These are phyloP conservation scores for Etheostoma nigrum DNA, from an alignment of 2,797 vertebrate species.

Conservation along the genomic window DNA sequence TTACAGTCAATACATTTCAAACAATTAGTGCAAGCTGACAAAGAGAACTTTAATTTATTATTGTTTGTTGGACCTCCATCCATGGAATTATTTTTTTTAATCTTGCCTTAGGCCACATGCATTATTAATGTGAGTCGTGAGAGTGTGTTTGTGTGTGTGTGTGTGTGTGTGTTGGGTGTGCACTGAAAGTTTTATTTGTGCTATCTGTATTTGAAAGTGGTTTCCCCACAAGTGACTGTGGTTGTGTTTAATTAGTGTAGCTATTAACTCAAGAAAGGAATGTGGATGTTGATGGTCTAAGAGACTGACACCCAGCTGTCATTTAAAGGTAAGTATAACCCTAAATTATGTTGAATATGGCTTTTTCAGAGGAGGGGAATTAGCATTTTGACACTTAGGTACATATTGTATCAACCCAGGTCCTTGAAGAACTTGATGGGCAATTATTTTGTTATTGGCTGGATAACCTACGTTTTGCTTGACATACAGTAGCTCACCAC, in stretches of 20 bases:
- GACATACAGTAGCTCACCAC: not conserved
- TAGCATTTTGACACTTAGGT: not conserved
- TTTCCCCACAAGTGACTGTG: not conserved
- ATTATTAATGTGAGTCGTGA: constrained; percentile 9
- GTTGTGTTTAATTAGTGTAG: constrained; percentile 11
- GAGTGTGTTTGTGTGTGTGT: not conserved
- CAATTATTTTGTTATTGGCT: not conserved
- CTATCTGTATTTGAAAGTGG: not conserved
- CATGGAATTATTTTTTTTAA: constrained; percentile 10
- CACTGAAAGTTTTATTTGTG: constrained; percentile 10
- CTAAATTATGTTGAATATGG: not conserved
- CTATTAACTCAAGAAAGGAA: not conserved
- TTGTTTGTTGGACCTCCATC: constrained; percentile 7
- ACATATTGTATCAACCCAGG: not conserved
- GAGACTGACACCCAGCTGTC: not conserved
- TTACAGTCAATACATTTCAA: constrained; percentile 1
- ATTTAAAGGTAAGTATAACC: not conserved
- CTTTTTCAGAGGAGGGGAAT: not conserved
- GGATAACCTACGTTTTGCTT: not conserved
- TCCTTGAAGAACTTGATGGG: not conserved
- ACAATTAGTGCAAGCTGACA: constrained; percentile 19
- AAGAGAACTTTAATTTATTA: constrained; percentile 20
- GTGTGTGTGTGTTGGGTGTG: not conserved
- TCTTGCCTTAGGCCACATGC: constrained; percentile 12
- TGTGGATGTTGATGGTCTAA: not conserved